Conservation (phyloP, 1,140 invertebrate genomes). For the Pseudoatta argentina region DNA sequence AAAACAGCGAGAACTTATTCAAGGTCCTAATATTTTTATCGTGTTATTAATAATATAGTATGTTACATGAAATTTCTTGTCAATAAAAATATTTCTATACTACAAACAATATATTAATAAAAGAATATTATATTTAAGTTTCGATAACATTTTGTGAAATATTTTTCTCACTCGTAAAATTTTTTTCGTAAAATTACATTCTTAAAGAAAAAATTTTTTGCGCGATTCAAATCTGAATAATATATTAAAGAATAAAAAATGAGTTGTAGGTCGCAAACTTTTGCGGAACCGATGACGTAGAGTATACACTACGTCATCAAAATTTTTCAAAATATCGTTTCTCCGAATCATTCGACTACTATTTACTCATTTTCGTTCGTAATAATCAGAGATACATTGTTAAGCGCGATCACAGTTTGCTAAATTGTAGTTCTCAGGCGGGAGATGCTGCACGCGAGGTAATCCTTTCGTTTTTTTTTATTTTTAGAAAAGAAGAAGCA, state of each 20-base stretch:
- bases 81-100: no score
- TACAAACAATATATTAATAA: background rate
- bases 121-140: slow-evolving; percentile 2
- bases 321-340: slow-evolving; percentile 9
- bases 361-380: slow-evolving; percentile 24
- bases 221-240: background rate
- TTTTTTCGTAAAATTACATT: background rate
- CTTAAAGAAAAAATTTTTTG: background rate
- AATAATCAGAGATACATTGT: slow-evolving; percentile 42
- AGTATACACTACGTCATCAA: background rate
- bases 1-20: no score
- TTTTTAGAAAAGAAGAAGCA: slow-evolving; percentile 31
- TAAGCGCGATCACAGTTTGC: slow-evolving; percentile 11
- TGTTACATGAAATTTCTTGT: background rate
- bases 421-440: slow-evolving; percentile 31
- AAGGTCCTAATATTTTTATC: no score
- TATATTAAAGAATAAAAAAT: background rate
- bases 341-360: slow-evolving; percentile 21
- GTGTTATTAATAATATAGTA: no score
- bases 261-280: background rate
- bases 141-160: background rate
- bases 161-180: slow-evolving; percentile 1
- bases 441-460: slow-evolving; percentile 30
- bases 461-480: slow-evolving; percentile 5
- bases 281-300: background rate